Base-by-base conservation (phyloP, 2,888 invertebrate genomes). In the Crocallis elinguaria region DNA sequence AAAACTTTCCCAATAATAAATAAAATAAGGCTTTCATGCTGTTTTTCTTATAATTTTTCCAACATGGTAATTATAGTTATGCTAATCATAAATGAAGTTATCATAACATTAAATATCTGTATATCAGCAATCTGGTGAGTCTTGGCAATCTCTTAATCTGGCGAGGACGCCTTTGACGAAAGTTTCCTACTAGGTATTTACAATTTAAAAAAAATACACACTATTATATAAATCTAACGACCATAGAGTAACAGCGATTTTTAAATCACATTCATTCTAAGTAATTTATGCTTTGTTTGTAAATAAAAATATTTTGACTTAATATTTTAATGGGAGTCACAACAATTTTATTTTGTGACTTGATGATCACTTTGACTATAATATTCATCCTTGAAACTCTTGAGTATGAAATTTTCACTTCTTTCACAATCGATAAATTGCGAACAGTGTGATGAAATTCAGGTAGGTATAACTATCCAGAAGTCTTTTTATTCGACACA, bases 291-390 rank as follows among this genome's bases (percentile, higher is more conserved):
- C 4, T 45, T 49, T 12, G 50, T 7, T 17, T 49, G 17, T 33
- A 50, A 39, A 49, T 44, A 41, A 44, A 38, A 54, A 6, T 46
- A 46, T 36, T 39, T 42, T 48, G 13, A 42, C 39, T 36, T 14
- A 57, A 7, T 5, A 14, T 46, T 23, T 17, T n/a, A 32, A 45
- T 30, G 8, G 7, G 19, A 39, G 52, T 52, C 60, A 58, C 63
- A 56, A 52, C 37, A 58, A 63, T 63, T 63, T 49, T n/a, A 63
- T 60, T 63, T 42, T 60, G 60, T 23, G 56, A 60, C 57, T 16
- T 14, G 7, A n/a, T n/a, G 19, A 49, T 57, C 48, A 57, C 60
- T 43, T 38, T 13, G 32, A 32, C 12, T 32, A 32, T n/a, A n/a
- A n/a, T n/a, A 38, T 11, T 14, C 27, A 27, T 39, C 12, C 13